Evolutionary conservation across 2,113 vertebrate genomes (phyloP).

Genomic region (Nycticorax nycticorax): DNA sequence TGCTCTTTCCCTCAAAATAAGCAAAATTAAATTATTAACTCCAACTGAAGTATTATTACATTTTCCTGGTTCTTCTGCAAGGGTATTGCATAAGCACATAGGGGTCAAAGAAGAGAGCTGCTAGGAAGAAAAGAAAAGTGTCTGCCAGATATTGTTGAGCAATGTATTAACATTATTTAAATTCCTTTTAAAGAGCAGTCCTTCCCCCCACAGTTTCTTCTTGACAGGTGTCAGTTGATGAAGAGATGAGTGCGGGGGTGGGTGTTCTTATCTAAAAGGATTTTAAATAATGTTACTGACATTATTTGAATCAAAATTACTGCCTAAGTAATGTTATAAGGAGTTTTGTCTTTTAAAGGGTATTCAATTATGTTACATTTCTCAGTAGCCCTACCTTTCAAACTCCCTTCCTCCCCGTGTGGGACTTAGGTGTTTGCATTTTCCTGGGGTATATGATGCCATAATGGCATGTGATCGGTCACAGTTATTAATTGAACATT

Average conservation of each 20-base stretch:
- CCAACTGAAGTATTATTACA: background rate
- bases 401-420: background rate
- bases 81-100: background rate
- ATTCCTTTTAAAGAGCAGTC: conserved; percentile 34
- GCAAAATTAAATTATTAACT: background rate
- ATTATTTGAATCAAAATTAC: conserved; percentile 62
- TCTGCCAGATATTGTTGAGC: conserved; percentile 48
- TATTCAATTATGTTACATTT: conserved; percentile 1
- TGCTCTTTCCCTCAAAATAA: background rate
- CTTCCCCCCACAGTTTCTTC: conserved; percentile 17
- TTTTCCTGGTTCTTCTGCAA: background rate
- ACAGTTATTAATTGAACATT: background rate
- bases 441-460: background rate
- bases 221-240: conserved; percentile 53
- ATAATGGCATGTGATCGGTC: background rate
- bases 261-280: conserved; percentile 58
- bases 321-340: conserved; percentile 28
- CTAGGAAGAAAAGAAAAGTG: conserved; percentile 5
- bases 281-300: conserved; percentile 66
- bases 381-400: background rate
- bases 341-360: conserved; percentile 39
- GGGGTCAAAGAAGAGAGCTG: background rate
- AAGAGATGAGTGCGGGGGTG: conserved; percentile 47
- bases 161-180: conserved; percentile 34
- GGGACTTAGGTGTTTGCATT: background rate